phyloP scores from a whole-genome alignment of 2,888 invertebrate genomes.

The Pammene fasciana region DNA sequence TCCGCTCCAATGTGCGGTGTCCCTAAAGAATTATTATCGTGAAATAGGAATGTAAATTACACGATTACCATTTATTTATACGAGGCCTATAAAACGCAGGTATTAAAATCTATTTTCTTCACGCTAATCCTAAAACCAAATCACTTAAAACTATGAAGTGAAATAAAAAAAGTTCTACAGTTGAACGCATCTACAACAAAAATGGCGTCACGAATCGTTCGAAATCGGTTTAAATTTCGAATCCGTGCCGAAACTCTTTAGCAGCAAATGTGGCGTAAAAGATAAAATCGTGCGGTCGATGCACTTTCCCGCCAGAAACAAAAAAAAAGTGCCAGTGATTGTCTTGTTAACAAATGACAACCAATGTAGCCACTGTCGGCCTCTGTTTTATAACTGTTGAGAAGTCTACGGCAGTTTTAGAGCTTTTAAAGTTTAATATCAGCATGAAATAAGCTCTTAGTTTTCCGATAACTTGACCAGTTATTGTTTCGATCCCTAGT shows the following conservation, averaged over 20 bases:
- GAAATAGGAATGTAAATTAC: neutral
- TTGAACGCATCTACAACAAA: slow-evolving; percentile 52
- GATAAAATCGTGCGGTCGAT: slow-evolving; percentile 71
- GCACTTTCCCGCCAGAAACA: slow-evolving; percentile 53
- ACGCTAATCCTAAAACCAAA: slow-evolving; percentile 39
- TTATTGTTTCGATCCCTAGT: too few relatives aligned
- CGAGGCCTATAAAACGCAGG: slow-evolving; percentile 24
- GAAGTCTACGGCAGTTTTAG: slow-evolving; percentile 29
- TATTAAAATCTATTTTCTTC: slow-evolving; percentile 37
- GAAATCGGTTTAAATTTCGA: slow-evolving; percentile 66
- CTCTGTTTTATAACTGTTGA: slow-evolving; percentile 32
- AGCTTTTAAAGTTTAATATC: neutral
- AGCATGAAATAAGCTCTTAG: too few relatives aligned
- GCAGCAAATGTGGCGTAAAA: slow-evolving; percentile 70
- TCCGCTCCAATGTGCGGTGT: too few relatives aligned
- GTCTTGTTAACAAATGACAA: slow-evolving; percentile 41
- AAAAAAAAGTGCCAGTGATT: slow-evolving; percentile 37
- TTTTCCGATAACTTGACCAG: too few relatives aligned
- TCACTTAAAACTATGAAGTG: slow-evolving; percentile 40
- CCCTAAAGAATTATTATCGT: neutral
- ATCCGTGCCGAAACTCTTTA: slow-evolving; percentile 71
- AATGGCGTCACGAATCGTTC: slow-evolving; percentile 63
- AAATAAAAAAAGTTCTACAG: slow-evolving; percentile 44
- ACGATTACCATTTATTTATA: slow-evolving; percentile 31
- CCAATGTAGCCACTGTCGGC: slow-evolving; percentile 33